Conservation (phyloP, 2,113 vertebrate species). For the Sapajus apella region DNA sequence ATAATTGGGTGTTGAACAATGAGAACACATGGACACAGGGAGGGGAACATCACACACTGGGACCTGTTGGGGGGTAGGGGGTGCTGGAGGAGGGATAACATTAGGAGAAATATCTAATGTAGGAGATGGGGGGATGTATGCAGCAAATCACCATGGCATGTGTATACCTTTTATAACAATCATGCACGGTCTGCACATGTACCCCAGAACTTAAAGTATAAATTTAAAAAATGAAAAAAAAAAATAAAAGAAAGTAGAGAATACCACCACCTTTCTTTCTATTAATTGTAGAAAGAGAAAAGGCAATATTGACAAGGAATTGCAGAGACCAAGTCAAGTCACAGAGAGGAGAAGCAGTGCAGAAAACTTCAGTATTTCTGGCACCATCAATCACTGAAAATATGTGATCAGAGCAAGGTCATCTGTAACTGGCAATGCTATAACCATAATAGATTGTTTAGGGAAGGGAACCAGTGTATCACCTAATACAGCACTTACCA, state of each 20-base stretch:
- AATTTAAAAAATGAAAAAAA: too few species aligned
- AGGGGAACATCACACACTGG: too few species aligned
- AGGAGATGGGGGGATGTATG: too few species aligned
- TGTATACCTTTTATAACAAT: too few species aligned
- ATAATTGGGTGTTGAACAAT: too few species aligned
- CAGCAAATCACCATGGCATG: too few species aligned
- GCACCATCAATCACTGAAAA: neutral
- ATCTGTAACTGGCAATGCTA: neutral
- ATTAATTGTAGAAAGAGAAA: neutral
- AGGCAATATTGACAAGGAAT: neutral
- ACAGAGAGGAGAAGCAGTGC: neutral
- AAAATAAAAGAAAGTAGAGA: neutral
- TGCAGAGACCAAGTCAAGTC: neutral
- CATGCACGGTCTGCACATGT: too few species aligned
- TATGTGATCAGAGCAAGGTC: neutral
- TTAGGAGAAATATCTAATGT: too few species aligned
- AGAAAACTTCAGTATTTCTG: neutral
- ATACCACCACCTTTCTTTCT: neutral
- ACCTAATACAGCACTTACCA: neutral
- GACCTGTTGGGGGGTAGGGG: too few species aligned
- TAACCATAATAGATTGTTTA: neutral
- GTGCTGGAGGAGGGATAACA: too few species aligned
- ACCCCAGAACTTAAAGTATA: too few species aligned
- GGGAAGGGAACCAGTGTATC: neutral
- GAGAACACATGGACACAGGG: too few species aligned